phyloP scores from a whole-genome alignment of 2,888 invertebrate species.

The Ellobium chinense region DNA sequence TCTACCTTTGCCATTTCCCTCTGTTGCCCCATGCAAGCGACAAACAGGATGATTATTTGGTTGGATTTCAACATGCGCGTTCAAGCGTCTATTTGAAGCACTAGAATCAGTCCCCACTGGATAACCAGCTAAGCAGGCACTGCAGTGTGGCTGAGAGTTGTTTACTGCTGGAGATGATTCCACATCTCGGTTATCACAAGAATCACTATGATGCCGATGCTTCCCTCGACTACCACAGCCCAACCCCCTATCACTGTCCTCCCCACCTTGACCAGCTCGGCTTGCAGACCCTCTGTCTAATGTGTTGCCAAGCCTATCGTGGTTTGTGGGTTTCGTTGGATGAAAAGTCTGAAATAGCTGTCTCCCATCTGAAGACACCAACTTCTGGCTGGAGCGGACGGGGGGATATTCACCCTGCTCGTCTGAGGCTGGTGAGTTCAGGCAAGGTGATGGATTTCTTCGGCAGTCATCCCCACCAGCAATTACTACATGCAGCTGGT shows the following conservation, averaged over 20 bases:
- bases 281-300: background rate
- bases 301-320: slow-evolving; percentile 16
- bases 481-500: slow-evolving; percentile 23
- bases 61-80: slow-evolving; percentile 17
- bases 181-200: slow-evolving; percentile 42
- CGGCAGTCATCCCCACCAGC: background rate
- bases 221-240: slow-evolving; percentile 9
- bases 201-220: slow-evolving; percentile 24
- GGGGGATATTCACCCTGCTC: background rate
- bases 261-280: background rate
- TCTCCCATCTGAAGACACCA: slow-evolving; percentile 17
- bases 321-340: slow-evolving; percentile 40
- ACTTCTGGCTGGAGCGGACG: slow-evolving; percentile 5
- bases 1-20: background rate
- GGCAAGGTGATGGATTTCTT: slow-evolving; percentile 9
- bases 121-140: slow-evolving; percentile 11
- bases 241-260: background rate
- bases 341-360: slow-evolving; percentile 43
- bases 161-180: slow-evolving; percentile 10
- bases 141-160: background rate
- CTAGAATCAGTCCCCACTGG: slow-evolving; percentile 14
- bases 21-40: slow-evolving; percentile 1
- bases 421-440: slow-evolving; percentile 18
- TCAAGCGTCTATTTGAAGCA: background rate
- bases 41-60: slow-evolving; percentile 3